Conservation (phyloP, 2,113 vertebrate genomes). For the Nothocercus nigrocapillus region DNA sequence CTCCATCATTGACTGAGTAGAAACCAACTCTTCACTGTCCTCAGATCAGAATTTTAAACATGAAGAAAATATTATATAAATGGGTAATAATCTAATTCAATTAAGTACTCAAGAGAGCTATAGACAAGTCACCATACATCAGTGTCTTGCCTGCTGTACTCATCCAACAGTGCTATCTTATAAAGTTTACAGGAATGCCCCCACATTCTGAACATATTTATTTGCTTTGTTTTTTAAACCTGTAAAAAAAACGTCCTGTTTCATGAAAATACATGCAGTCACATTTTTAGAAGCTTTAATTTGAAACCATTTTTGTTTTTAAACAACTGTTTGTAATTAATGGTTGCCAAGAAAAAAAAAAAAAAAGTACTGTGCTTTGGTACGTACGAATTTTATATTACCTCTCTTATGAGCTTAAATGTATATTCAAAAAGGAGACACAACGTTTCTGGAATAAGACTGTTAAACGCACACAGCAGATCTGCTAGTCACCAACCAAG, state of each 20-base stretch:
- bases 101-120: slow-evolving; percentile 1
- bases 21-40: not conserved
- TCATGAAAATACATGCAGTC: not conserved
- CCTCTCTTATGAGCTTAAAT: not conserved
- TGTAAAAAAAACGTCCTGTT: not conserved
- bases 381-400: not conserved
- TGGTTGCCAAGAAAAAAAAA: not conserved
- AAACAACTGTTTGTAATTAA: not conserved
- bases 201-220: not conserved
- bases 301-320: not conserved
- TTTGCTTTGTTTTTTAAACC: not conserved
- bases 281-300: not conserved
- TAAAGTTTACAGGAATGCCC: not conserved
- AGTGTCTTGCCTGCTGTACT: not conserved
- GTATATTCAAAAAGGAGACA: not conserved
- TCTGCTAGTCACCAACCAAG: not conserved
- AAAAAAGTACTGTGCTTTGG: not conserved
- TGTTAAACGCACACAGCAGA: not conserved
- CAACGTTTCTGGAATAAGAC: not conserved
- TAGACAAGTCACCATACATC: not conserved
- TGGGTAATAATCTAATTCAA: not conserved
- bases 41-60: not conserved
- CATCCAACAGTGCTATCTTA: not conserved
- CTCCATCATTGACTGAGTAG: not conserved
- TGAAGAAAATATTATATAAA: not conserved